phyloP scores from a whole-genome alignment of 35 echinoderm and acorn worm genomes.

The Heliocidaris tuberculata region DNA sequence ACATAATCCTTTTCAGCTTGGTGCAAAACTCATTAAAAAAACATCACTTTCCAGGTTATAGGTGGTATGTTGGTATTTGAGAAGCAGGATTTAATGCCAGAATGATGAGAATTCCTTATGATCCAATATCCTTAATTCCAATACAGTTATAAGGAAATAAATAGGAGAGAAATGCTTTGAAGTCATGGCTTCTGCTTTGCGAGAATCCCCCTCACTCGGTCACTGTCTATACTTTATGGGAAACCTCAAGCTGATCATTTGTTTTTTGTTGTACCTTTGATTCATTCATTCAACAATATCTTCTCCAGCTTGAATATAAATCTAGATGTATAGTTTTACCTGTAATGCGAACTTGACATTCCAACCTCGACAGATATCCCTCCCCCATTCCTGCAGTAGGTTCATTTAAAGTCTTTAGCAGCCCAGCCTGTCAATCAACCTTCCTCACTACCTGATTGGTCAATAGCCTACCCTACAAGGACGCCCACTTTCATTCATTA shows the following conservation, averaged over 20 bases:
- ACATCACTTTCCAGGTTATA: not conserved
- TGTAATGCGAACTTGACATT: constrained; percentile 29
- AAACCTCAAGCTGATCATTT: not conserved
- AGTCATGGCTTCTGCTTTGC: not conserved
- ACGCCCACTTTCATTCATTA: constrained; percentile 16
- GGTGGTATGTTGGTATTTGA: not conserved
- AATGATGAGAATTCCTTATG: not conserved
- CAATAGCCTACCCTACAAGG: not conserved
- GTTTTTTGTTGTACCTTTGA: not conserved
- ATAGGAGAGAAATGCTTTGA: not conserved
- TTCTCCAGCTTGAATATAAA: constrained; percentile 9
- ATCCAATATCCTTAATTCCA: not conserved
- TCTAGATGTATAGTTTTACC: not conserved
- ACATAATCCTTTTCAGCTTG: not conserved
- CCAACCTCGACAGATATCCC: not conserved
- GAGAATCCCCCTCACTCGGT: not conserved
- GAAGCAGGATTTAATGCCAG: not conserved
- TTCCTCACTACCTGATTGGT: not conserved
- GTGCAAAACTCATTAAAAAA: not conserved
- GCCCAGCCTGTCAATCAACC: not conserved
- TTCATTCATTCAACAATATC: constrained; percentile 25
- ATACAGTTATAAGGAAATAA: not conserved
- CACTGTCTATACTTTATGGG: not conserved
- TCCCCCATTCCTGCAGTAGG: not conserved
- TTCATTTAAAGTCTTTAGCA: not conserved